These are phyloP conservation scores for Tetheella fluctuosa DNA, from an alignment of 2,888 invertebrate species.

Conservation along the genomic window DNA sequence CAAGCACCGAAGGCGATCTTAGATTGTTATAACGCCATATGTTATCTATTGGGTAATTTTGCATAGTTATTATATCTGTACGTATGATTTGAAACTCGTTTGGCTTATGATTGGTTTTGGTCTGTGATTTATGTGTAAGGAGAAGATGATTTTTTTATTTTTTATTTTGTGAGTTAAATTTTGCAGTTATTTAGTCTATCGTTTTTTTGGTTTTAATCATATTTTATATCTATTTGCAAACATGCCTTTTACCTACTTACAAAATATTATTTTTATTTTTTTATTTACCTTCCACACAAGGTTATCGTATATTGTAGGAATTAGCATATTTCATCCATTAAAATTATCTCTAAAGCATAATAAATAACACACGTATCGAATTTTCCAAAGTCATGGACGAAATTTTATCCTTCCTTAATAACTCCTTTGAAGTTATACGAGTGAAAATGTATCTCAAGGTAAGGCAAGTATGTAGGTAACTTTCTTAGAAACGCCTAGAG, in stretches of 20 bases:
- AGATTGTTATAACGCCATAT: slow-evolving; percentile 69
- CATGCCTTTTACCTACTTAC: too few species aligned
- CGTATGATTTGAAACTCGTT: slow-evolving; percentile 24
- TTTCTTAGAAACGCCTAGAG: not conserved
- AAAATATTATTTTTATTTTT: too few species aligned
- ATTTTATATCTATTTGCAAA: too few species aligned
- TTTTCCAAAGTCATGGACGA: not conserved
- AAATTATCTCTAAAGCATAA: too few species aligned
- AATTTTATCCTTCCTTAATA: not conserved
- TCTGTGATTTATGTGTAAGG: not conserved
- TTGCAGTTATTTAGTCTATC: not conserved
- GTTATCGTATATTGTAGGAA: too few species aligned
- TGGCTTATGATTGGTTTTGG: slow-evolving; percentile 14
- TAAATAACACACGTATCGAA: not conserved
- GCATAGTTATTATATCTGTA: slow-evolving; percentile 42
- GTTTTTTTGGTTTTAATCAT: too few species aligned
- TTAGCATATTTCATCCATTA: too few species aligned
- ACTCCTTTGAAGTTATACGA: not conserved
- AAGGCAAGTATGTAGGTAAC: not conserved
- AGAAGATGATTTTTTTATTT: not conserved
- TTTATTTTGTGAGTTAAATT: not conserved
- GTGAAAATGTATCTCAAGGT: not conserved
- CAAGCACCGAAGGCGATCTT: slow-evolving; percentile 64
- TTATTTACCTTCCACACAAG: too few species aligned
- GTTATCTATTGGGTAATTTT: slow-evolving; percentile 54